A percentile compares a stretch with the other conserved stretches of the same genome.
These are phyloP conservation scores for Psilopogon haemacephalus DNA, from an alignment of 2,113 vertebrate species.

Conservation along the genomic window DNA sequence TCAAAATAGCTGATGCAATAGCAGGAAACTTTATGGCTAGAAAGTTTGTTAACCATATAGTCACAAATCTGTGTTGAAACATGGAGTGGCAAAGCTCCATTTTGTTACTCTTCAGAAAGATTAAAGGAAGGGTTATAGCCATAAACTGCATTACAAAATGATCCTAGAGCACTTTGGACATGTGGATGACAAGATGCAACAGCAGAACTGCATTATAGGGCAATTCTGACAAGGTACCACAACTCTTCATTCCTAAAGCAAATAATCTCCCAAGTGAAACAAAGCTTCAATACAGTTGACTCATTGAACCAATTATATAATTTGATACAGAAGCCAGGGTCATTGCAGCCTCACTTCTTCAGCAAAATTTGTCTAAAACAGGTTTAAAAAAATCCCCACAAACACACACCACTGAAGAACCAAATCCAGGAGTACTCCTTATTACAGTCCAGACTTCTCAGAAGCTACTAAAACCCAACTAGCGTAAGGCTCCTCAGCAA, in stretches of 20 bases:
- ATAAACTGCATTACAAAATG: background rate
- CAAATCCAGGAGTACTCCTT: too few relatives aligned
- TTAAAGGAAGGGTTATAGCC: background rate
- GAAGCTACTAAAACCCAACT: background rate
- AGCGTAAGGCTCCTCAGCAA: background rate
- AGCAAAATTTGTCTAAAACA: background rate
- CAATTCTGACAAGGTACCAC: background rate
- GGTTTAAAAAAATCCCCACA: background rate
- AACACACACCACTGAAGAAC: too few relatives aligned
- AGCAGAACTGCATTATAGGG: background rate
- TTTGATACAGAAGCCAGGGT: background rate
- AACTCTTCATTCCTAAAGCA: too few relatives aligned
- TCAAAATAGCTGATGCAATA: background rate
- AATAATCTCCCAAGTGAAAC: too few relatives aligned
- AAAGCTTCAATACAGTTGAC: background rate
- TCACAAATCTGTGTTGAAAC: background rate
- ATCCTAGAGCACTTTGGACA: background rate
- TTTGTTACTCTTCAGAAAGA: background rate
- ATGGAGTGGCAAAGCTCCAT: background rate
- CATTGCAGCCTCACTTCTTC: background rate
- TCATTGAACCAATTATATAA: background rate
- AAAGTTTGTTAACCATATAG: background rate
- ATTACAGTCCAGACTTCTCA: background rate
- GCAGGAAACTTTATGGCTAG: background rate
- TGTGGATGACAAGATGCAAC: background rate